Conservation (phyloP, 1,140 invertebrate genomes). For the Oscheius sp. region DNA sequence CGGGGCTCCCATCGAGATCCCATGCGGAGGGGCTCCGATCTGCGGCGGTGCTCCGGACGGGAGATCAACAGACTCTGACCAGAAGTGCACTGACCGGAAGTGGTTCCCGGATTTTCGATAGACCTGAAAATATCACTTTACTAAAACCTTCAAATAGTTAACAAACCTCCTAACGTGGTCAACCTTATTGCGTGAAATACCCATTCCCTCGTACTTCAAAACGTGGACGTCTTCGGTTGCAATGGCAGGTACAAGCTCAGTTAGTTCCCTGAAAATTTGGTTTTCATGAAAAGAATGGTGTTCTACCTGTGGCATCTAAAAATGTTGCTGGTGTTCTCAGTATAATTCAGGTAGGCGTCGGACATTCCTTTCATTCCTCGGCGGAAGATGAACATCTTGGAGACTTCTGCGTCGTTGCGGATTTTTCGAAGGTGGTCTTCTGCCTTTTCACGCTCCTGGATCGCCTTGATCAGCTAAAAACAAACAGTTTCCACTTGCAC, state of each 20-base stretch:
- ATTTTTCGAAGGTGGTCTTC: neutral
- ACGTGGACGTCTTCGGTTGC: neutral
- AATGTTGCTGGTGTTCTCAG: neutral
- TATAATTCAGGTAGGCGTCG: neutral
- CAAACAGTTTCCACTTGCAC: too few relatives aligned
- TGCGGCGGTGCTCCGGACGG: neutral
- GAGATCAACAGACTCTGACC: neutral
- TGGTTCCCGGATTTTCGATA: neutral
- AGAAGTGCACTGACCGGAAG: neutral
- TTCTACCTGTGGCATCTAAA: constrained; percentile 1
- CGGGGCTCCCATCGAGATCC: neutral
- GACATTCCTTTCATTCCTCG: neutral
- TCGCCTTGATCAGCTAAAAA: constrained; percentile 5
- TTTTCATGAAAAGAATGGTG: neutral
- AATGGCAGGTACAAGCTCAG: neutral
- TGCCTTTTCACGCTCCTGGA: neutral
- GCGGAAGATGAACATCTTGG: neutral
- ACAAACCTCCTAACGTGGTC: neutral
- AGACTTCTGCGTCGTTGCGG: neutral
- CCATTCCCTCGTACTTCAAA: constrained; percentile 1
- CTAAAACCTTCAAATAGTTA: neutral
- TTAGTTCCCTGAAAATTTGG: neutral
- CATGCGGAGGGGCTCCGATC: neutral
- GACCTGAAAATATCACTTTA: neutral
- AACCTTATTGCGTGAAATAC: neutral